These are phyloP conservation scores for Fulica atra DNA, from an alignment of 2,113 vertebrate species.

Conservation along the genomic window DNA sequence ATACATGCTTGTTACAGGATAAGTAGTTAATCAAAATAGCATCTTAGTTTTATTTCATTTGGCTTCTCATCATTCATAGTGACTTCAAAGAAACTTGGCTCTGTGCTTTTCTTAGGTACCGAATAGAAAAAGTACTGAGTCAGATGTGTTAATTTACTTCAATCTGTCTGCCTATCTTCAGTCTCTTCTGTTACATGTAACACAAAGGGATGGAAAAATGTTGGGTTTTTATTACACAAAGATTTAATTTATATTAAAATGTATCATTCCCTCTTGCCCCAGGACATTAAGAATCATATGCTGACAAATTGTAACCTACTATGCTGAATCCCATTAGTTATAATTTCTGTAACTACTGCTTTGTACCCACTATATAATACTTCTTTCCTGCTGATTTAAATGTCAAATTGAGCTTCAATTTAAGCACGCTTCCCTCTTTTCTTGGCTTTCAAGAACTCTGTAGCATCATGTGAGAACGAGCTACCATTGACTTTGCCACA, in stretches of 20 bases:
- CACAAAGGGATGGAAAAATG: background rate
- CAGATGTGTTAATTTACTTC: background rate
- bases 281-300: background rate
- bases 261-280: background rate
- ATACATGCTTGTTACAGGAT: background rate
- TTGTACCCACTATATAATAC: background rate
- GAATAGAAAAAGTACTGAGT: background rate
- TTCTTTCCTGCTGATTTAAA: background rate
- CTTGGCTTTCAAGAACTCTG: background rate
- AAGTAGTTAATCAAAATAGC: background rate
- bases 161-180: background rate
- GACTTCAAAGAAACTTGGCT: background rate
- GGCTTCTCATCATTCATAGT: background rate
- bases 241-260: no score
- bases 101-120: background rate
- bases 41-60: background rate
- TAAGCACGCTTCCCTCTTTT: background rate
- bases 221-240: no score
- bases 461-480: background rate
- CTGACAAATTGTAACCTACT: background rate
- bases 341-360: background rate
- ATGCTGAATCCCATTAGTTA: background rate
- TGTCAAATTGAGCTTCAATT: background rate
- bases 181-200: background rate
- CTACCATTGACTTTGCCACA: background rate